Evolutionary conservation across 2,888 invertebrate species (phyloP).

Genomic region (Camponotus fellah): DNA sequence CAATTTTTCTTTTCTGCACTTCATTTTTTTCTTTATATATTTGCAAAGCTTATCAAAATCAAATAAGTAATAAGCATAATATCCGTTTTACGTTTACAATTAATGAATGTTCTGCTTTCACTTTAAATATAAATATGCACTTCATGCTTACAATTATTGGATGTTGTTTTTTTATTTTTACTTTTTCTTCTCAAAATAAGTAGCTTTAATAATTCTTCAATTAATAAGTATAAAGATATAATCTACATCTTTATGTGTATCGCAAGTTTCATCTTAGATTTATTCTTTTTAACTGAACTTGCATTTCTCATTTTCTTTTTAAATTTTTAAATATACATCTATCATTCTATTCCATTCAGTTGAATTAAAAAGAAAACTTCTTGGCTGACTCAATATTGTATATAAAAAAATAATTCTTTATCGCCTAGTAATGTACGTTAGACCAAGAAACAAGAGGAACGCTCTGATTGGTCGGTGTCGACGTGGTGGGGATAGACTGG

Average conservation of each 20-base stretch:
- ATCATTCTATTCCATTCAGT: too few relatives aligned
- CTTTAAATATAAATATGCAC: background rate
- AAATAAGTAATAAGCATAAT: too few relatives aligned
- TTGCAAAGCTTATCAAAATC: background rate
- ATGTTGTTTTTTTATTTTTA: background rate
- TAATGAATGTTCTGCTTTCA: background rate
- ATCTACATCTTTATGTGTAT: background rate
- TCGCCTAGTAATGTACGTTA: background rate
- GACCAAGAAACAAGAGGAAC: background rate
- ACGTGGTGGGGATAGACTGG: background rate
- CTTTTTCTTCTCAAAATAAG: background rate
- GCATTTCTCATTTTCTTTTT: too few relatives aligned
- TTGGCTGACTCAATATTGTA: too few relatives aligned
- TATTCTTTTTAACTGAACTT: too few relatives aligned
- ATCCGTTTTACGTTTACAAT: background rate
- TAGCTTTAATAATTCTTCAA: background rate
- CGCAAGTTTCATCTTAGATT: background rate
- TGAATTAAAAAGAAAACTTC: background rate
- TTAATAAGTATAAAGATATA: background rate
- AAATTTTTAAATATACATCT: too few relatives aligned
- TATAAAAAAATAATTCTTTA: background rate
- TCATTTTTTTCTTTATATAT: background rate
- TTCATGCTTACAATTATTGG: background rate
- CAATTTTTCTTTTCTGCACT: background rate
- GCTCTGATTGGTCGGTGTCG: conserved; percentile 20